Base-by-base conservation (phyloP, 2,113 vertebrate genomes). In the Dromiciops gliroides region DNA sequence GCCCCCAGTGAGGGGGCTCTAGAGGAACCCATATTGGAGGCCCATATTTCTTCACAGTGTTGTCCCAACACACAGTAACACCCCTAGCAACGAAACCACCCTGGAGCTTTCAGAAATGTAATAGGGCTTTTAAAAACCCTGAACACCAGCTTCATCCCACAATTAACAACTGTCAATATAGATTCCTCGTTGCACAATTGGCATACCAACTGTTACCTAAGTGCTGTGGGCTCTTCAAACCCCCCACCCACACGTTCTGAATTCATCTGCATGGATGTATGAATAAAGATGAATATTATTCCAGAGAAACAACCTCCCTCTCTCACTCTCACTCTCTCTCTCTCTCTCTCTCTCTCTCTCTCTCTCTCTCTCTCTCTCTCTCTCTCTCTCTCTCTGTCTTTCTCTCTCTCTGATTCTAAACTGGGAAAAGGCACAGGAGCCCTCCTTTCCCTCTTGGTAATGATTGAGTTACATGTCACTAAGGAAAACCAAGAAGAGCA, bases 201-300 rank as follows among this genome's bases (percentile, higher is more conserved):
- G 48, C 67, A 97, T 2, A 28, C n/a, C 97, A 96, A 96, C 96
- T 95, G 95, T 94, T 96, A 97, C 96, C 96, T 97, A 97, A 96
- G 97, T 92, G 89, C 51, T 89, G 95, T 94, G 91, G 90, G 67
- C 37, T 92, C 96, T 92, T 95, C 95, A 94, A 97, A 89, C 89
- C 93, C 94, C 94, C 92, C 97, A 94, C 93, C 96, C 96, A 97
- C 96, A 96, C 26, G 0, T 12, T 50, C 83, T 92, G 93, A 97
- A 96, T 96, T 97, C 97, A 92, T 92, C 94, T 95, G 95, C 93
- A 97, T 95, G 83, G 49, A 93, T 90, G 75, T 89, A 94, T 94
- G 94, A 96, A 97, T 92, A 96, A 96, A 91, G 94, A 97, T 91
- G 95, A 96, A 92, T 3, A 94, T 83, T 50, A 91, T 90, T 91